Evolutionary conservation across 2,888 invertebrate species (phyloP).

Genomic region (Vanessa cardui): DNA sequence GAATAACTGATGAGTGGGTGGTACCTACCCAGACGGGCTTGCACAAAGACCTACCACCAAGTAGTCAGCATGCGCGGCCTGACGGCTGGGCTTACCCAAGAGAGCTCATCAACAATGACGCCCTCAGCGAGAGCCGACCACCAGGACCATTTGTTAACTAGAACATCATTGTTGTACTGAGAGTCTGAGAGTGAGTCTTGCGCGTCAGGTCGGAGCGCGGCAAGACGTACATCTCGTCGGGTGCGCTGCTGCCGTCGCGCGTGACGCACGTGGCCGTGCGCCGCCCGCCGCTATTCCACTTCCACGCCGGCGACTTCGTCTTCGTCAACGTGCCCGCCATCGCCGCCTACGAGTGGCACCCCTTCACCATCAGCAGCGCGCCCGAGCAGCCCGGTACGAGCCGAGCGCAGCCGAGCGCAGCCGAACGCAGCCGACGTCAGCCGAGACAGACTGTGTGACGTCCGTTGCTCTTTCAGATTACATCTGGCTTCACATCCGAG

Average conservation of each 20-base stretch:
- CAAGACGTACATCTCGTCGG: constrained; percentile 94
- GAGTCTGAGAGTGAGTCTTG: too few species aligned
- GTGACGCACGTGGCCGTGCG: constrained; percentile 96
- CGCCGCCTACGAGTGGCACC: constrained; percentile 98
- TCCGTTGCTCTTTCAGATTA: constrained; percentile 82
- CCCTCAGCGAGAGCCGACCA: too few species aligned
- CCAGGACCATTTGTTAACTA: too few species aligned
- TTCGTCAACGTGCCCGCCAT: constrained; percentile 96
- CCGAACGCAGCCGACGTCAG: constrained; percentile 82
- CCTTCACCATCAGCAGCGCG: constrained; percentile 97
- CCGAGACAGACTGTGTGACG: too few species aligned
- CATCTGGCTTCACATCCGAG: constrained; percentile 96
- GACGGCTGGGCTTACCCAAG: too few species aligned
- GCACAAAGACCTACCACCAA: too few species aligned
- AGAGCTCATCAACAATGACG: too few species aligned
- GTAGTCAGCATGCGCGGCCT: too few species aligned
- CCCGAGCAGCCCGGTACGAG: constrained; percentile 92
- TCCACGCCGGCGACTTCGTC: constrained; percentile 96
- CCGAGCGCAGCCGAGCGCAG: constrained; percentile 84
- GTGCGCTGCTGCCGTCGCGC: constrained; percentile 92
- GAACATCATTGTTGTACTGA: too few species aligned
- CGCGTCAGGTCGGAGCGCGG: constrained; percentile 86
- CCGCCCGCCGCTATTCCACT: constrained; percentile 92
- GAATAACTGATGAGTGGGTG: too few species aligned
- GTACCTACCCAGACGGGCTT: too few species aligned